Conservation (phyloP, 2,113 vertebrate genomes). For the Cynocephalus volans region DNA sequence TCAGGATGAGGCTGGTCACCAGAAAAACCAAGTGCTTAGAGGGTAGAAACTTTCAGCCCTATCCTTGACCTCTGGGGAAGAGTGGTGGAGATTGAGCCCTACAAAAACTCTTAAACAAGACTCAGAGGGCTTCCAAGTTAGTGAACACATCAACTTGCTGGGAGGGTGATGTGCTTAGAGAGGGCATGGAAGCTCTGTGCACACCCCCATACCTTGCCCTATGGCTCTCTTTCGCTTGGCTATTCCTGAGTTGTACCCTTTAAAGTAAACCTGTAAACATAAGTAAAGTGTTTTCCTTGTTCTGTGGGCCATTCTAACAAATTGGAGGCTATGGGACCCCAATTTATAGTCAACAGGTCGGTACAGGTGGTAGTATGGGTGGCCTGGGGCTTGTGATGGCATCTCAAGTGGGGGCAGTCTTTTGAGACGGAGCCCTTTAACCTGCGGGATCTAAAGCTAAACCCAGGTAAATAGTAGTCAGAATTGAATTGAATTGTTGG, state of each 20-base stretch:
- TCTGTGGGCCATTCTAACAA: neutral
- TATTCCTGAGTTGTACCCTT: neutral
- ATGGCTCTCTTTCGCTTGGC: neutral
- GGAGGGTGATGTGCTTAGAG: neutral
- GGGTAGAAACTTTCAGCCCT: neutral
- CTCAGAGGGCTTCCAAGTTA: neutral
- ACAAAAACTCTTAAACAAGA: neutral
- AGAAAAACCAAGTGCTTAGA: neutral
- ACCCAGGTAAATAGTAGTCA: neutral
- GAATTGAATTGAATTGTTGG: conserved; percentile 14
- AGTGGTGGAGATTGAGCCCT: neutral
- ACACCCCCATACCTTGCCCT: neutral
- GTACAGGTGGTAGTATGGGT: neutral
- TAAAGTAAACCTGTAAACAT: neutral
- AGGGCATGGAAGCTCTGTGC: neutral
- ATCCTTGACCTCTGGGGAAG: neutral
- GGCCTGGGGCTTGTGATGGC: neutral
- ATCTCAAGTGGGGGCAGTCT: neutral
- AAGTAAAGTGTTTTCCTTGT: neutral
- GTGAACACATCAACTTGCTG: neutral
- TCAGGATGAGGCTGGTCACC: neutral
- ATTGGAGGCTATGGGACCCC: neutral
- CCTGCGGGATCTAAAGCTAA: neutral
- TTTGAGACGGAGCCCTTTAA: neutral
- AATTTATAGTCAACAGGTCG: neutral